phyloP scores from a whole-genome alignment of 2,113 vertebrate species.

The Pholis gunnellus region DNA sequence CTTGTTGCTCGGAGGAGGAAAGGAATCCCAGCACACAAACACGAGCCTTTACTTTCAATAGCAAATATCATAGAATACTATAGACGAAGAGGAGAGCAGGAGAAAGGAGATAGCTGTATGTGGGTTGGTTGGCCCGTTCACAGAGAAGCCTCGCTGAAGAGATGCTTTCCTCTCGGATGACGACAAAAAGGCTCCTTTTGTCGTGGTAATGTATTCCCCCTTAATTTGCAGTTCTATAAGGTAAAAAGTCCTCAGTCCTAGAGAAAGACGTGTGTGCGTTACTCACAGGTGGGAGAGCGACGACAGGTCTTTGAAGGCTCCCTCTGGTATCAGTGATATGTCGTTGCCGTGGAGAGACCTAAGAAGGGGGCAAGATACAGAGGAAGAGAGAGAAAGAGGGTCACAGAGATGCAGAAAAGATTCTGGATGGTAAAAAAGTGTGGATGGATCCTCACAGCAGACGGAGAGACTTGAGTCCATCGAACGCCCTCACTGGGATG shows the following conservation, averaged over 20 bases:
- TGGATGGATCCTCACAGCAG: constrained; percentile 88
- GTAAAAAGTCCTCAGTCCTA: constrained; percentile 26
- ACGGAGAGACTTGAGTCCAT: constrained; percentile 92
- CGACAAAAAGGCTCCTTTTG: constrained; percentile 6
- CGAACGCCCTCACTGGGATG: constrained; percentile 91
- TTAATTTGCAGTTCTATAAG: constrained; percentile 21
- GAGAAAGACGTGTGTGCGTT: constrained; percentile 35
- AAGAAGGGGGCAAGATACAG: constrained; percentile 24
- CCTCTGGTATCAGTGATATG: constrained; percentile 95
- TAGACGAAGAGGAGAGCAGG: neutral
- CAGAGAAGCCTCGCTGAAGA: constrained; percentile 4
- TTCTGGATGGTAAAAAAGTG: neutral
- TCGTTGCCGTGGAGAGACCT: constrained; percentile 99
- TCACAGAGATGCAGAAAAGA: neutral
- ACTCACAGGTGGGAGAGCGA: constrained; percentile 97
- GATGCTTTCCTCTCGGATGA: neutral
- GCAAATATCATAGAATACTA: neutral
- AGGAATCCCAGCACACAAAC: neutral
- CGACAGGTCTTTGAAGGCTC: constrained; percentile 95
- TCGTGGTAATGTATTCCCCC: constrained; percentile 29
- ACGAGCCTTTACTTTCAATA: neutral
- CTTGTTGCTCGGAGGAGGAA: neutral
- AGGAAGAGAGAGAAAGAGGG: constrained; percentile 8
- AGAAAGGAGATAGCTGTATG: neutral
- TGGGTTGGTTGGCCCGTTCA: neutral